Evolutionary conservation across 2,113 vertebrate species (phyloP).

Genomic region (Ceratotherium simum): DNA sequence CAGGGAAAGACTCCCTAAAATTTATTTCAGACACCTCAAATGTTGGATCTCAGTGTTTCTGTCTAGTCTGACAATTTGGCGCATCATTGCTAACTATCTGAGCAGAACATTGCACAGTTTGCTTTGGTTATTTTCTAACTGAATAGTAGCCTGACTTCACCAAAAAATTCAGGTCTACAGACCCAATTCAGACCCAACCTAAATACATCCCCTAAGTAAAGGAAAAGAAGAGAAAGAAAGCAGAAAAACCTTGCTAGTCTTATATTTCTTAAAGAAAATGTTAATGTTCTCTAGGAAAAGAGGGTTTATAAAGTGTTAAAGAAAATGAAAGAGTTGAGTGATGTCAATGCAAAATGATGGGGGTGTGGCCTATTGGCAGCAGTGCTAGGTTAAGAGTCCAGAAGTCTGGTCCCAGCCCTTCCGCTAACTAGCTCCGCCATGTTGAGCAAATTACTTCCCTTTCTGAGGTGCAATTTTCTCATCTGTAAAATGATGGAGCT

Average conservation of each 20-base stretch:
- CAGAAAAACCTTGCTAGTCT: neutral
- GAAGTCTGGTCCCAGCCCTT: neutral
- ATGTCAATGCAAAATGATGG: neutral
- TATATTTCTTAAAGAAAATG: neutral
- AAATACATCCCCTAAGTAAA: neutral
- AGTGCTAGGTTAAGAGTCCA: neutral
- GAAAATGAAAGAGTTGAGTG: neutral
- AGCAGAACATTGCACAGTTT: neutral
- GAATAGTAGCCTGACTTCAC: neutral
- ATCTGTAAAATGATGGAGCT: slow-evolving; percentile 42
- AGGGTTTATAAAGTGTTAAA: neutral
- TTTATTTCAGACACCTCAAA: slow-evolving; percentile 33
- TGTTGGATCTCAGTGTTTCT: neutral
- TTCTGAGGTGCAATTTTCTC: slow-evolving; percentile 50
- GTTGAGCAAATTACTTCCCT: neutral
- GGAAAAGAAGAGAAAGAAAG: neutral
- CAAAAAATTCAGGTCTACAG: neutral
- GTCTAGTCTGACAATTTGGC: neutral
- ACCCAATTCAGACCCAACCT: neutral
- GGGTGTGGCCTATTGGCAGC: neutral
- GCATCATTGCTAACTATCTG: neutral
- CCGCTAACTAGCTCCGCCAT: neutral
- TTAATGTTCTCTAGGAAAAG: neutral
- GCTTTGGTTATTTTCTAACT: neutral
- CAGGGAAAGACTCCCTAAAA: neutral